Evolutionary conservation across 2,888 invertebrate species (phyloP), one percentile per base, ranked within the genome.

Genomic region (Amorpha juglandis): DNA sequence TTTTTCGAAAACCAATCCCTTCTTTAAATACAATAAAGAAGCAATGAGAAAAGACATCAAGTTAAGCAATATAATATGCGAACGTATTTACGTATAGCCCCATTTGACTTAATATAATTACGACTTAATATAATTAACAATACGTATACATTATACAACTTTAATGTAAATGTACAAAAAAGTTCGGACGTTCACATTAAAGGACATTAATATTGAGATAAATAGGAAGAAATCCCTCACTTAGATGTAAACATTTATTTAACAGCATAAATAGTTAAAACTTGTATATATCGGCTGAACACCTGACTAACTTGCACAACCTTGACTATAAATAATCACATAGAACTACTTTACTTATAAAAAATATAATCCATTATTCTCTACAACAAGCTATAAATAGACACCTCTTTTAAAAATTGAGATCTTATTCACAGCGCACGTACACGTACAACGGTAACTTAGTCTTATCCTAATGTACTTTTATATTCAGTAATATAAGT

Each of bases 361-460:
- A 50, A 64, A 58, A 64, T 58, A 64, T 47, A 64, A 48, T 55
- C 47, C 48, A 48, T 14, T 64, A 64, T 64, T 58, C 35, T 48
- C 47, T 55, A 64, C 64, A 63, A 63, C 63, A 64, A 64, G 64
- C 64, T 64, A 64, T 58, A 64, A 64, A 64, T 64, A 64, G 64
- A 64, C 55, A 80, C 71, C 75, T 73, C 72, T 73, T 76, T 76
- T 79, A 68, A 64, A 71, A 76, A 74, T 79, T 88, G 91, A 91
- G 91, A 91, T 91, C 91, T 81, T 81, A 79, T 87, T 91, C 91
- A 91, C 90, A 91, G 91, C 91, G 79, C 89, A 76, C 78, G 80
- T 81, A 81, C 72, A 33, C 64, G 16, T 35, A 35, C 48, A 21
- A 64, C 35, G 64, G 64, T 64, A 64, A 69, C 63, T 62, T 64